These are phyloP conservation scores for Lottia gigantea DNA, from an alignment of 2,888 invertebrate genomes.

Conservation along the genomic window DNA sequence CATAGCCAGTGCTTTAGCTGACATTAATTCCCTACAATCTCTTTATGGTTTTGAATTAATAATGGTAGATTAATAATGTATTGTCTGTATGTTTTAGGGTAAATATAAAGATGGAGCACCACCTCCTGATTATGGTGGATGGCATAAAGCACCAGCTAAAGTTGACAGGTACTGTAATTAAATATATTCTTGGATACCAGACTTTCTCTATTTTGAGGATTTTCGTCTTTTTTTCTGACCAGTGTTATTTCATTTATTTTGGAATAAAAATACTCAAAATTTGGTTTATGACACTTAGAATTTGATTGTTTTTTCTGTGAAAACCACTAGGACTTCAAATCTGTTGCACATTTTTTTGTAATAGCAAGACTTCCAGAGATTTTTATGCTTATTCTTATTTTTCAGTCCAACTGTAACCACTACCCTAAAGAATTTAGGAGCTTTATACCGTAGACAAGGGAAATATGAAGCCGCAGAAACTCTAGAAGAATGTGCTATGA, in stretches of 20 bases:
- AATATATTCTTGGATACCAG: too few relatives aligned
- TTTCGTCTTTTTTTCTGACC: too few relatives aligned
- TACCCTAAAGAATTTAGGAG: constrained; percentile 97
- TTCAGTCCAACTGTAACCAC: constrained; percentile 75
- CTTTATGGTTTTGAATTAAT: too few relatives aligned
- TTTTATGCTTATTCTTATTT: background rate
- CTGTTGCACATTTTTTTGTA: too few relatives aligned
- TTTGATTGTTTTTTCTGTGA: background rate
- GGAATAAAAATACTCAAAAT: too few relatives aligned
- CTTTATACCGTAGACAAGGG: constrained; percentile 96
- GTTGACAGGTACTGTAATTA: constrained; percentile 76
- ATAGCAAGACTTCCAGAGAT: too few relatives aligned
- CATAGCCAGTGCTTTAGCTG: too few relatives aligned
- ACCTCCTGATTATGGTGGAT: constrained; percentile 74
- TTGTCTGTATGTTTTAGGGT: constrained; percentile 48
- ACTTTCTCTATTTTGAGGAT: too few relatives aligned
- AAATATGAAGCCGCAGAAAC: constrained; percentile 99
- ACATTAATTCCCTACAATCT: too few relatives aligned
- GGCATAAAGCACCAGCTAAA: constrained; percentile 95
- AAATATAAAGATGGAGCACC: constrained; percentile 78
- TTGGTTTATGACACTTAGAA: constrained; percentile 1
- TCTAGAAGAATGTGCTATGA: constrained; percentile 95
- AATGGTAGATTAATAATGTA: background rate
- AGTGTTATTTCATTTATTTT: background rate
- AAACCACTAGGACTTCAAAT: too few relatives aligned